These are phyloP conservation scores for Epinephelus coioides DNA, from an alignment of 2,797 vertebrate species.

Conservation along the genomic window DNA sequence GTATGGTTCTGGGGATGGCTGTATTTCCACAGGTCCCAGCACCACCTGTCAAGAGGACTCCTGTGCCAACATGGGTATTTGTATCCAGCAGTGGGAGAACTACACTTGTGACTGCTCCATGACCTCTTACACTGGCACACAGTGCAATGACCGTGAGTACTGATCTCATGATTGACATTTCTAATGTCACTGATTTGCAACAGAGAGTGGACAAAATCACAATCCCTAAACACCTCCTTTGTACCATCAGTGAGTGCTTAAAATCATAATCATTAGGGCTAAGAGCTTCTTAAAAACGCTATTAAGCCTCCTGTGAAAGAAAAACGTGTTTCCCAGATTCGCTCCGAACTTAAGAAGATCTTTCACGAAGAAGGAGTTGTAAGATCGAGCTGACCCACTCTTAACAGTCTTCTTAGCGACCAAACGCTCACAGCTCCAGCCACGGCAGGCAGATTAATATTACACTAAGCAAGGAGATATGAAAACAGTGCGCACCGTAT, in stretches of 20 bases:
- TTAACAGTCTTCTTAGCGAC: too few relatives aligned
- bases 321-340: too few relatives aligned
- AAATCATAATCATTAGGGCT: too few relatives aligned
- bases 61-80: constrained; percentile 96
- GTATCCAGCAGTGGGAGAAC: constrained; percentile 98
- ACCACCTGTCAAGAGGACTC: constrained; percentile 98
- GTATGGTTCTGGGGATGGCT: constrained; percentile 22
- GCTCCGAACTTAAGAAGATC: too few relatives aligned
- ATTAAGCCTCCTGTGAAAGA: too few relatives aligned
- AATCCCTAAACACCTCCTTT: neutral
- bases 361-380: too few relatives aligned
- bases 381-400: too few relatives aligned
- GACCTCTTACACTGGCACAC: constrained; percentile 96
- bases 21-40: constrained; percentile 89
- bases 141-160: constrained; percentile 98
- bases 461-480: too few relatives aligned
- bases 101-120: constrained; percentile 97
- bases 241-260: neutral
- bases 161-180: neutral
- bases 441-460: too few relatives aligned
- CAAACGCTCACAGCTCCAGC: too few relatives aligned
- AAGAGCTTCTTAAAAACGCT: too few relatives aligned
- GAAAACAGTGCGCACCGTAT: too few relatives aligned
- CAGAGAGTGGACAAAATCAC: neutral
- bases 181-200: neutral